Evolutionary conservation across 2,888 invertebrate species (phyloP).

Genomic region (Drosophila sordidapex): DNA sequence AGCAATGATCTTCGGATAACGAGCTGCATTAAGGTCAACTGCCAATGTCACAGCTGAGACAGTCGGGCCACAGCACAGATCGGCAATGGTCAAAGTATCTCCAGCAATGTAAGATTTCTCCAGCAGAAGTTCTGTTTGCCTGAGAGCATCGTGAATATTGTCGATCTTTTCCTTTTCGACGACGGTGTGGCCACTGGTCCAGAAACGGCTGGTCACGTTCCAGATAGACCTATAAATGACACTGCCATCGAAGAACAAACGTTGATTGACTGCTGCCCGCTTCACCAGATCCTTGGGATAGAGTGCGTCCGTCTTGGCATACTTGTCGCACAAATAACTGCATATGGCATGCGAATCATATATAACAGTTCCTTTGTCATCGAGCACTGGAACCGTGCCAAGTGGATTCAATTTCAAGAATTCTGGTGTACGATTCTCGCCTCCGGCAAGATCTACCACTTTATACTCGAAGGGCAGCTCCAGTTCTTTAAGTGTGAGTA

Average conservation of each 20-base stretch:
- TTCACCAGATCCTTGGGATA: conserved; percentile 46
- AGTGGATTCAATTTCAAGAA: conserved; percentile 86
- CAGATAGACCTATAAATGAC: conserved; percentile 48
- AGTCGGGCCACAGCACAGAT: conserved; percentile 62
- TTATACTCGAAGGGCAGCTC: conserved; percentile 85
- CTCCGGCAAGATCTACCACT: conserved; percentile 13
- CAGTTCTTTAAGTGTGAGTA: conserved; percentile 87
- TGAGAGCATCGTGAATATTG: conserved; percentile 44
- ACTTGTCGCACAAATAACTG: conserved; percentile 45
- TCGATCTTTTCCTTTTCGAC: conserved; percentile 55
- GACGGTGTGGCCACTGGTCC: conserved; percentile 31
- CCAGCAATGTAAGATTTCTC: conserved; percentile 60
- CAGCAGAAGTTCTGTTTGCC: conserved; percentile 58
- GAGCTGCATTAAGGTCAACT: conserved; percentile 52
- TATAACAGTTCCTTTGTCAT: conserved; percentile 38
- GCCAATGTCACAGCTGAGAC: conserved; percentile 48
- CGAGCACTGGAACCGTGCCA: conserved; percentile 81
- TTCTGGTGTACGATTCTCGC: conserved; percentile 61
- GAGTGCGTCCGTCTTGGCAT: conserved; percentile 37
- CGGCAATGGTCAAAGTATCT: conserved; percentile 71
- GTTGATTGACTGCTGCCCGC: conserved; percentile 65
- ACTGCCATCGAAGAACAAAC: conserved; percentile 58
- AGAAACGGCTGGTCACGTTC: conserved; percentile 32
- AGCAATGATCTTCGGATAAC: conserved; percentile 63
- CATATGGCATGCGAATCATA: conserved; percentile 51